These are phyloP conservation scores for Chaitophorus viminalis DNA, from an alignment of 2,888 invertebrate species.

Conservation along the genomic window DNA sequence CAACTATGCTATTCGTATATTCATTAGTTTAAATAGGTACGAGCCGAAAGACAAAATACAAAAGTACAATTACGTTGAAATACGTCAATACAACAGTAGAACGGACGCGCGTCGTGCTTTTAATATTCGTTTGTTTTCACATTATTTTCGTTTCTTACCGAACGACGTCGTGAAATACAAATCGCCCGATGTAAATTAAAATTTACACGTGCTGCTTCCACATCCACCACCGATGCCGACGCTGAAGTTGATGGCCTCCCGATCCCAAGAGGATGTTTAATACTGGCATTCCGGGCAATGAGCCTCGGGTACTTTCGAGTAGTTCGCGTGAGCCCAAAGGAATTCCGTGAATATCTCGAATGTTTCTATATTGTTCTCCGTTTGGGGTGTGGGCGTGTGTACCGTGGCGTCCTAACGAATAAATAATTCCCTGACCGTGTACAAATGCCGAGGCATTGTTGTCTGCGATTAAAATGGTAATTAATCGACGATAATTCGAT, in stretches of 20 bases:
- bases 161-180: neutral
- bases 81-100: too few species aligned
- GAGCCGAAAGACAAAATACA: too few species aligned
- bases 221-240: neutral
- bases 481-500: slow-evolving; percentile 14
- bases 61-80: too few species aligned
- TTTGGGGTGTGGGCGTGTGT: neutral
- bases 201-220: neutral
- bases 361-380: slow-evolving; percentile 26
- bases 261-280: slow-evolving; percentile 8
- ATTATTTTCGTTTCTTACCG: neutral
- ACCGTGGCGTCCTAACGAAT: neutral
- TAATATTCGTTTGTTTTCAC: neutral
- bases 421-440: slow-evolving; percentile 27
- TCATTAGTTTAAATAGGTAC: too few species aligned
- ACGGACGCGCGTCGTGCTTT: neutral
- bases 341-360: slow-evolving; percentile 12
- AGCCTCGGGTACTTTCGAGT: slow-evolving; percentile 21
- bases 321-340: slow-evolving; percentile 11
- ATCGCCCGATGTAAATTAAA: slow-evolving; percentile 19
- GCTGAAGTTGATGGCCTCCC: neutral
- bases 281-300: slow-evolving; percentile 15
- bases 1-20: too few species aligned
- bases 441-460: neutral
- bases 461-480: slow-evolving; percentile 10